These are phyloP conservation scores for Drosophila antonietae DNA, from an alignment of 2,888 invertebrate species.

Conservation along the genomic window DNA sequence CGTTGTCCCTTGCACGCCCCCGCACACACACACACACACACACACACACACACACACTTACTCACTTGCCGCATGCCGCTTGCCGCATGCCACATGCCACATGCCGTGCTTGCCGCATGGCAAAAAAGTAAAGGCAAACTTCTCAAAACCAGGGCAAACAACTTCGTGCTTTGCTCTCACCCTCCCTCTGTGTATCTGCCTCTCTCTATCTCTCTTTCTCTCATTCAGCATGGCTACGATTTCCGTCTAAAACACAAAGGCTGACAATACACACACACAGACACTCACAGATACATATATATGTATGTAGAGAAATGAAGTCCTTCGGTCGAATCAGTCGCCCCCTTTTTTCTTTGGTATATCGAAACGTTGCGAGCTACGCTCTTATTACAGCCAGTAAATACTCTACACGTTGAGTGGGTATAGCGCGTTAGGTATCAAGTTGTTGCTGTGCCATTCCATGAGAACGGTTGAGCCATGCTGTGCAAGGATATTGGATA, in stretches of 20 bases:
- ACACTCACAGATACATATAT: not conserved
- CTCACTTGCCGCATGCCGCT: not conserved
- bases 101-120: conserved; percentile 2
- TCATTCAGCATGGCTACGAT: conserved; percentile 19
- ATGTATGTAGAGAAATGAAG: conserved; percentile 16
- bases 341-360: conserved; percentile 37
- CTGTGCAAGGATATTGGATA: too few species aligned
- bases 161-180: conserved; percentile 39
- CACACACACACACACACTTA: not conserved
- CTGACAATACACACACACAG: conserved; percentile 20
- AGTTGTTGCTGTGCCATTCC: not conserved
- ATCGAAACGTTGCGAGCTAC: conserved; percentile 44
- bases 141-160: conserved; percentile 59
- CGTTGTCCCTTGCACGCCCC: not conserved
- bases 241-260: conserved; percentile 49
- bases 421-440: not conserved
- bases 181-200: not conserved
- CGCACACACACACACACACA: not conserved
- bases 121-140: conserved; percentile 48
- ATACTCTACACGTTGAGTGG: conserved; percentile 19
- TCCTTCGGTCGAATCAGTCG: conserved; percentile 31
- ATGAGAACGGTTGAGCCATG: not conserved
- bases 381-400: conserved; percentile 35
- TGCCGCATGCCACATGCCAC: not conserved
- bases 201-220: not conserved